Conservation (phyloP, 2,888 invertebrate genomes). For the Agrochola lota region DNA sequence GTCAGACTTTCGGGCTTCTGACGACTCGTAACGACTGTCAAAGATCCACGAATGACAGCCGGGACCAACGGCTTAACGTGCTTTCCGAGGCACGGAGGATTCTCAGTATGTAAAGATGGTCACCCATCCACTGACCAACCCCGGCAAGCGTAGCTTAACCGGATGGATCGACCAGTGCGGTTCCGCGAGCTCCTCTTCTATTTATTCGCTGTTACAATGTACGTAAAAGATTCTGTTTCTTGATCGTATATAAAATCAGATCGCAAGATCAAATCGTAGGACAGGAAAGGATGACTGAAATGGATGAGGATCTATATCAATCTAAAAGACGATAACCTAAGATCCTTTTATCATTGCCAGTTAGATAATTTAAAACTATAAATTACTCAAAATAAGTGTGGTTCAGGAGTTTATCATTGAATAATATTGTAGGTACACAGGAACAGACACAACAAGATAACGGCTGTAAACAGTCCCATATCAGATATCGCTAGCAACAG, state of each 20-base stretch:
- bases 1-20: too few relatives aligned
- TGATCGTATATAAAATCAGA: neutral
- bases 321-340: slow-evolving; percentile 49
- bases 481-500: slow-evolving; percentile 63
- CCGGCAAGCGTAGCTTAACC: too few relatives aligned
- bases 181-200: too few relatives aligned
- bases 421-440: slow-evolving; percentile 58
- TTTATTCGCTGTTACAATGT: too few relatives aligned
- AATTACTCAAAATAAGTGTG: slow-evolving; percentile 59
- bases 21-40: too few relatives aligned
- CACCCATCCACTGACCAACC: too few relatives aligned
- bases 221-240: too few relatives aligned
- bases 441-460: slow-evolving; percentile 69
- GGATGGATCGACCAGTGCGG: too few relatives aligned
- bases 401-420: slow-evolving; percentile 70
- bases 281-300: slow-evolving; percentile 6
- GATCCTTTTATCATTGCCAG: slow-evolving; percentile 42
- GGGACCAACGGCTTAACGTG: too few relatives aligned
- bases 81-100: too few relatives aligned
- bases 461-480: slow-evolving; percentile 66
- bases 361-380: slow-evolving; percentile 54
- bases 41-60: too few relatives aligned
- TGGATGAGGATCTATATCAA: slow-evolving; percentile 23
- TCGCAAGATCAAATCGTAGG: neutral
- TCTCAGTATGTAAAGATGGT: too few relatives aligned